Evolutionary conservation across 2,113 vertebrate genomes (phyloP).

Genomic region (Albula goreensis): DNA sequence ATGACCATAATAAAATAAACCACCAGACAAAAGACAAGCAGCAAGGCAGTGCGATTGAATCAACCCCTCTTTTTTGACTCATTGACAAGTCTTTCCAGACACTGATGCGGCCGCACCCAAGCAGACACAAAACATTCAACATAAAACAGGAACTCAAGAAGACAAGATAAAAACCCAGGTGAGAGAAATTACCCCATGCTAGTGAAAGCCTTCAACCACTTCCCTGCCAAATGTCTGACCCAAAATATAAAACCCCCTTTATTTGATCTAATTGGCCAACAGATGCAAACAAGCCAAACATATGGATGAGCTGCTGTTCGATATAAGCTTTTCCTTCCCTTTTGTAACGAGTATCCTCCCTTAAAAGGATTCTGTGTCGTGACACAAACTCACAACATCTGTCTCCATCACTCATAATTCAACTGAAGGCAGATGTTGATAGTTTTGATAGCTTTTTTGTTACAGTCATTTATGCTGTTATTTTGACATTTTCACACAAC

Average conservation of each 20-base stretch:
- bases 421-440: conserved; percentile 4
- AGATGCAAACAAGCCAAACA: not conserved
- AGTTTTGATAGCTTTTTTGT: not conserved
- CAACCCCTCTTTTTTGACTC: not conserved
- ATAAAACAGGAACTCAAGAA: not conserved
- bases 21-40: not conserved
- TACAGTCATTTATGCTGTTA: not conserved
- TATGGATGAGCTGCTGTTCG: not conserved
- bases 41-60: not conserved
- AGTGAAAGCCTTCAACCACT: not conserved
- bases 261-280: not conserved
- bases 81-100: not conserved
- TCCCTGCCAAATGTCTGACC: not conserved
- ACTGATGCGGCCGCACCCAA: not conserved
- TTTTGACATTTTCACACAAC: not conserved
- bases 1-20: not conserved
- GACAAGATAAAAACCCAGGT: not conserved
- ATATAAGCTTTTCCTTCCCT: not conserved
- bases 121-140: not conserved
- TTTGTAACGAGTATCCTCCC: not conserved
- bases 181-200: not conserved
- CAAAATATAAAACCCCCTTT: not conserved
- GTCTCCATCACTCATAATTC: not conserved
- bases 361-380: not conserved
- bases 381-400: not conserved